Conservation (phyloP, 1,140 invertebrate genomes). For the Aphelenchoides fujianensis region DNA sequence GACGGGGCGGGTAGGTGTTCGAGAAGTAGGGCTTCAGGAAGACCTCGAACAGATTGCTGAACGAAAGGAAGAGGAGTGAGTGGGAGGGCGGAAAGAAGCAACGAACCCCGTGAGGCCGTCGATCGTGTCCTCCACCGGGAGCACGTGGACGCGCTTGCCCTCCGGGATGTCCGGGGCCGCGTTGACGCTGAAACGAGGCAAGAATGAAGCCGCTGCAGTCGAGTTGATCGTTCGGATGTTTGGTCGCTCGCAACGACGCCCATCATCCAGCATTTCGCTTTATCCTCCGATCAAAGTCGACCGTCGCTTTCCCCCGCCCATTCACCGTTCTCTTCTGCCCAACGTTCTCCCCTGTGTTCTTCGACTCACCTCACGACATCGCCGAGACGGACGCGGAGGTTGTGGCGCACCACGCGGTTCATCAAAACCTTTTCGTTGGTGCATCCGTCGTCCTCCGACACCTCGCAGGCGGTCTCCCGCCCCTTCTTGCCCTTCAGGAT, state of each 20-base stretch:
- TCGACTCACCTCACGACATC: slow-evolving; percentile 82
- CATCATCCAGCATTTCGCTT: neutral
- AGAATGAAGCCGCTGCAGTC: too few relatives aligned
- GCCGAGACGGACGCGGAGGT: slow-evolving; percentile 88
- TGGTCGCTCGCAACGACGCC: neutral
- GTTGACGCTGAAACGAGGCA: slow-evolving; percentile 65
- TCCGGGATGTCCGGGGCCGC: slow-evolving; percentile 96
- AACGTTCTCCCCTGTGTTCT: neutral
- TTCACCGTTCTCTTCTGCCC: neutral
- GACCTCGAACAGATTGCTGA: slow-evolving; percentile 90
- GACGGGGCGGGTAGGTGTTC: slow-evolving; percentile 95
- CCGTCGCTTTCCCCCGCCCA: too few relatives aligned
- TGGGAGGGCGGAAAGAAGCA: too few relatives aligned
- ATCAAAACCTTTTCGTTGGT: slow-evolving; percentile 96
- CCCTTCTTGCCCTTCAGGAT: slow-evolving; percentile 84
- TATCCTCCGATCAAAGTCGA: neutral
- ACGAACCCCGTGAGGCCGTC: slow-evolving; percentile 93
- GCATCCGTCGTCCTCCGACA: slow-evolving; percentile 89
- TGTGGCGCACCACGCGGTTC: slow-evolving; percentile 95
- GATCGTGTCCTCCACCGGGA: slow-evolving; percentile 98
- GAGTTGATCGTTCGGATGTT: neutral
- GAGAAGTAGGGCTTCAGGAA: slow-evolving; percentile 98
- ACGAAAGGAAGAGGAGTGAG: too few relatives aligned
- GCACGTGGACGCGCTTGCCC: slow-evolving; percentile 92
- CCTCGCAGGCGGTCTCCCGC: slow-evolving; percentile 96